Conservation (phyloP, 2,113 vertebrate genomes). For the Orycteropus afer region DNA sequence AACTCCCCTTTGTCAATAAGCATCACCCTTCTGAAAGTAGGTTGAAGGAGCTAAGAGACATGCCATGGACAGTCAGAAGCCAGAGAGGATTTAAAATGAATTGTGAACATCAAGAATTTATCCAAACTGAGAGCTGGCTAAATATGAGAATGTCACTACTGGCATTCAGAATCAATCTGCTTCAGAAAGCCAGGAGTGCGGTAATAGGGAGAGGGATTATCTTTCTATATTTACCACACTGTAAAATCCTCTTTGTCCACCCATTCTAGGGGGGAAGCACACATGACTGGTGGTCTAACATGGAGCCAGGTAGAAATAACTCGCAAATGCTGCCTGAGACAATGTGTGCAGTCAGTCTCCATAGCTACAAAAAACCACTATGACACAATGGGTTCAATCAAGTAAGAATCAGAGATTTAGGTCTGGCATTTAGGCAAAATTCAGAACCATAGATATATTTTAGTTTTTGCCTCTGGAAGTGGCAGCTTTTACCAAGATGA, state of each 20-base stretch:
- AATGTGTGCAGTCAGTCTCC: not conserved
- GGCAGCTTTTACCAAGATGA: not conserved
- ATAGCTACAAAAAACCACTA: not conserved
- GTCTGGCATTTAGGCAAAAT: not conserved
- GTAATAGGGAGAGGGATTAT: not conserved
- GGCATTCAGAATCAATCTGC: not conserved
- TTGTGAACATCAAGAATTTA: not conserved
- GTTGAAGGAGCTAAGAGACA: not conserved
- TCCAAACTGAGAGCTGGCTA: not conserved
- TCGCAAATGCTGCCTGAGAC: not conserved
- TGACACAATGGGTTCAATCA: not conserved
- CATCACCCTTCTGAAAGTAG: not conserved
- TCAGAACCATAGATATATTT: fast-evolving
- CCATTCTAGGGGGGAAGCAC: not conserved
- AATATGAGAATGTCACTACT: not conserved
- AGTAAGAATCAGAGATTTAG: not conserved
- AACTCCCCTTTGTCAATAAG: not conserved
- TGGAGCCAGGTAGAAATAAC: not conserved
- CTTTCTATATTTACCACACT: not conserved
- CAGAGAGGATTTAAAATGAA: not conserved
- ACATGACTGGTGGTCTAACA: not conserved
- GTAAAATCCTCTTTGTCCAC: not conserved
- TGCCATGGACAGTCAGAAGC: not conserved
- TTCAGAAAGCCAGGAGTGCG: not conserved
- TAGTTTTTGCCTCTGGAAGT: not conserved